A percentile compares a stretch with the other conserved stretches of the same genome.
Conservation (phyloP, 2,888 invertebrate genomes). For the Acleris emargana region DNA sequence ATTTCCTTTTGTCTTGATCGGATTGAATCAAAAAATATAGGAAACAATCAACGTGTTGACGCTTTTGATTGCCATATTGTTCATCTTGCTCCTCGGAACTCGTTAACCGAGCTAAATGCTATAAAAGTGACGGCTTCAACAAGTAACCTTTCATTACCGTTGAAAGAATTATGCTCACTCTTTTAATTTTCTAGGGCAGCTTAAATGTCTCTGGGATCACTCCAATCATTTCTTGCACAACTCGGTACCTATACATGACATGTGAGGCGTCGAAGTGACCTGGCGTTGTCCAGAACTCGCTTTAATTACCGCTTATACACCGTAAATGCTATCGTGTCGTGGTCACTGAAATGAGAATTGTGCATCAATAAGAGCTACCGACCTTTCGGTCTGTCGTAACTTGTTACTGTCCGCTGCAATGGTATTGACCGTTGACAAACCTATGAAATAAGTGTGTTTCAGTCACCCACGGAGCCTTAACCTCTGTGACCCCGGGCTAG, state of each 20-base stretch:
- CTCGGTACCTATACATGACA: slow-evolving; percentile 12
- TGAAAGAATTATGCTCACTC: slow-evolving; percentile 5
- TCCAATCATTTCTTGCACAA: slow-evolving; percentile 52
- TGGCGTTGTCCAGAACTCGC: slow-evolving; percentile 44
- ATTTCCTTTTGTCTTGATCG: too few relatives aligned
- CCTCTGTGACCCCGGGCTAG: slow-evolving; percentile 31
- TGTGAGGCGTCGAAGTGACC: slow-evolving; percentile 52
- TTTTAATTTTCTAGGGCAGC: slow-evolving; percentile 36
- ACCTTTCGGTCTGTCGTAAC: slow-evolving; percentile 28
- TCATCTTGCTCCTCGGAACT: not conserved
- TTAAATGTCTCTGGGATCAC: slow-evolving; percentile 41
- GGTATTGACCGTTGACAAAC: slow-evolving; percentile 32
- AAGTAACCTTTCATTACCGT: slow-evolving; percentile 19
- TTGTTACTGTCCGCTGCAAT: slow-evolving; percentile 14
- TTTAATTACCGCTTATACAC: slow-evolving; percentile 65
- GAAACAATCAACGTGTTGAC: slow-evolving; percentile 1
- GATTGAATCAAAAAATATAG: not conserved
- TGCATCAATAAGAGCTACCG: slow-evolving; percentile 20
- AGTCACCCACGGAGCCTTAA: slow-evolving; percentile 22
- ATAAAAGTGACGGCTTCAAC: slow-evolving; percentile 11
- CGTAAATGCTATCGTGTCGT: slow-evolving; percentile 37
- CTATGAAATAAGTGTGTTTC: slow-evolving; percentile 26
- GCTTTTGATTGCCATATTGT: slow-evolving; percentile 1
- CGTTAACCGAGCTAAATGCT: not conserved
- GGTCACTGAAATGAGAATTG: slow-evolving; percentile 24